Evolutionary conservation across 2,888 invertebrate genomes (phyloP).

Genomic region (Nipponacmea schrenckii): DNA sequence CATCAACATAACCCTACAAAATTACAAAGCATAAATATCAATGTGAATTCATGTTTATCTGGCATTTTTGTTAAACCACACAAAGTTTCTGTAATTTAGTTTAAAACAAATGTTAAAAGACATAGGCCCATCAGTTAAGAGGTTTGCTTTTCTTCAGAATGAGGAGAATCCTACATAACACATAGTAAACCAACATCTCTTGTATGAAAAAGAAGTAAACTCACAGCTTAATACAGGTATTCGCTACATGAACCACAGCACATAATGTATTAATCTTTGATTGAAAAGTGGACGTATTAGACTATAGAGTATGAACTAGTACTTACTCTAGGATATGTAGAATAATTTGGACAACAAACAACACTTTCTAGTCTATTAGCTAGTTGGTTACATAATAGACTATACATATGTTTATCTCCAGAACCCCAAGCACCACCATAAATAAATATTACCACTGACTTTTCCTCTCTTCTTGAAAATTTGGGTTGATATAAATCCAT

Average conservation of each 20-base stretch:
- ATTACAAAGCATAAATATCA: background rate
- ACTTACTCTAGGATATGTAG: slow-evolving; percentile 62
- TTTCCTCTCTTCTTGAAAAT: slow-evolving; percentile 19
- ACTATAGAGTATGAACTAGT: background rate
- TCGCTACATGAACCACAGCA: background rate
- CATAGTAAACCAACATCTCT: background rate
- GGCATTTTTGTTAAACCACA: background rate
- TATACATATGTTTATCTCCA: slow-evolving; percentile 63
- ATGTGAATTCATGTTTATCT: background rate
- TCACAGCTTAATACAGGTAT: no score
- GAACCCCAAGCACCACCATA: slow-evolving; percentile 64
- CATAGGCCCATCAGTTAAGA: background rate
- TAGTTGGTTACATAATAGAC: slow-evolving; percentile 56
- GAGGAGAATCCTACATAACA: background rate
- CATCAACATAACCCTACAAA: slow-evolving; percentile 64
- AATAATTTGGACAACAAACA: slow-evolving; percentile 63
- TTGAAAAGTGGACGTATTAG: background rate
- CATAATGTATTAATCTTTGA: background rate
- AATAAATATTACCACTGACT: slow-evolving; percentile 61
- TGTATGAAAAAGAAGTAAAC: slow-evolving; percentile 5
- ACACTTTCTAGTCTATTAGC: slow-evolving; percentile 53
- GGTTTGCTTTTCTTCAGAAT: background rate
- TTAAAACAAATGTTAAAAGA: no score
- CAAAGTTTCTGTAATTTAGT: background rate
- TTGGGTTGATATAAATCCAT: slow-evolving; percentile 58